Conservation (phyloP, 2,797 vertebrate genomes). For the Valencia hispanica region DNA sequence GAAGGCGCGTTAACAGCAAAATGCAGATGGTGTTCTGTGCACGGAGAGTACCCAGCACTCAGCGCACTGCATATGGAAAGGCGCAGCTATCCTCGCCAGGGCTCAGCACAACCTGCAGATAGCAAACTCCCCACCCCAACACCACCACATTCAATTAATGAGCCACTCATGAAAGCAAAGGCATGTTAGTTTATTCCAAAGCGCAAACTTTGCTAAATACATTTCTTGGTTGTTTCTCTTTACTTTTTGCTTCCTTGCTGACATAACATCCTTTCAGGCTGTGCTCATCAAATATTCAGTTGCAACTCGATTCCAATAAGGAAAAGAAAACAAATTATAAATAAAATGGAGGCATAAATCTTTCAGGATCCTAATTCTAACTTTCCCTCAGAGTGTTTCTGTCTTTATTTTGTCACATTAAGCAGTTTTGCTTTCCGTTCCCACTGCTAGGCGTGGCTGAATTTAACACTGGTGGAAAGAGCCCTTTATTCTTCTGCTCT, state of each 20-base stretch:
- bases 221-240: constrained; percentile 72
- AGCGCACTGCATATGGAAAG: constrained; percentile 67
- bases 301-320: constrained; percentile 79
- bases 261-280: constrained; percentile 78
- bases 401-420: constrained; percentile 79
- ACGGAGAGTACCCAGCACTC: constrained; percentile 69
- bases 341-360: constrained; percentile 82
- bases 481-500: constrained; percentile 67
- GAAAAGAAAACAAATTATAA: constrained; percentile 82
- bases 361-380: constrained; percentile 81
- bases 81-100: constrained; percentile 65
- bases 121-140: constrained; percentile 41
- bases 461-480: constrained; percentile 56
- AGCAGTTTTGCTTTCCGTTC: constrained; percentile 78
- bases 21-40: constrained; percentile 84
- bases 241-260: constrained; percentile 72
- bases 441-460: constrained; percentile 73
- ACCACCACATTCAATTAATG: constrained; percentile 61
- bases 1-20: constrained; percentile 85
- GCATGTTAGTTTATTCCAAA: constrained; percentile 67
- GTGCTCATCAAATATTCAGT: constrained; percentile 82
- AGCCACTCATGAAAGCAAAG: constrained; percentile 65
- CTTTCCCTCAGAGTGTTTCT: constrained; percentile 76
- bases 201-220: constrained; percentile 72
- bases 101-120: constrained; percentile 77